A percentile compares a stretch with the other conserved stretches of the same genome.
Conservation (phyloP, 1,140 invertebrate species). For the Solen grandis region DNA sequence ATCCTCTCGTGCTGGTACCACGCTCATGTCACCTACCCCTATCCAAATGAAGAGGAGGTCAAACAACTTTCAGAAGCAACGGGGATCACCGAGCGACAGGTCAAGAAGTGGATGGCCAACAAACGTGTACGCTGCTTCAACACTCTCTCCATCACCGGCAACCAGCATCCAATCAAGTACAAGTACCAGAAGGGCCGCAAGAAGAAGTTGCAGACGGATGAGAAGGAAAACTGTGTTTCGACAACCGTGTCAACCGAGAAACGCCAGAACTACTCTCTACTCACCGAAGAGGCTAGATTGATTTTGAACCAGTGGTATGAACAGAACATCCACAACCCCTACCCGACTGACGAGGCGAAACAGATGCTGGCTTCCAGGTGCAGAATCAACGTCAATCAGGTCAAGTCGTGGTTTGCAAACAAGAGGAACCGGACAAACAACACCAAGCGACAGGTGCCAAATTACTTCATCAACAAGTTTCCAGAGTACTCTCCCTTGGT, state of each 20-base stretch:
- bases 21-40: conserved; percentile 69
- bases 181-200: conserved; percentile 64
- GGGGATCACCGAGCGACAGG: conserved; percentile 66
- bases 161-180: conserved; percentile 73
- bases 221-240: conserved; percentile 48
- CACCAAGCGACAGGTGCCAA: conserved; percentile 69
- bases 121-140: conserved; percentile 74
- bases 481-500: conserved; percentile 62
- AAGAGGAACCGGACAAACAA: conserved; percentile 75
- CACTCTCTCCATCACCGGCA: conserved; percentile 73
- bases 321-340: conserved; percentile 68
- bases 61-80: conserved; percentile 55
- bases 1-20: conserved; percentile 71
- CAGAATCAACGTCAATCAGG: conserved; percentile 69
- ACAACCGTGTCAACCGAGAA: conserved; percentile 17
- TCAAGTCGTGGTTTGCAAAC: conserved; percentile 79
- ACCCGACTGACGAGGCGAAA: conserved; percentile 74
- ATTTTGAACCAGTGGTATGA: conserved; percentile 75
- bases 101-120: conserved; percentile 78
- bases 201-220: neutral
- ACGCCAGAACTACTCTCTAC: conserved; percentile 59
- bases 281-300: conserved; percentile 62
- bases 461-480: conserved; percentile 71
- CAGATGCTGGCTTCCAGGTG: conserved; percentile 64
- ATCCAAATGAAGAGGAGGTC: conserved; percentile 68